phyloP scores from a whole-genome alignment of 2,888 invertebrate genomes.

The Spodoptera picta region DNA sequence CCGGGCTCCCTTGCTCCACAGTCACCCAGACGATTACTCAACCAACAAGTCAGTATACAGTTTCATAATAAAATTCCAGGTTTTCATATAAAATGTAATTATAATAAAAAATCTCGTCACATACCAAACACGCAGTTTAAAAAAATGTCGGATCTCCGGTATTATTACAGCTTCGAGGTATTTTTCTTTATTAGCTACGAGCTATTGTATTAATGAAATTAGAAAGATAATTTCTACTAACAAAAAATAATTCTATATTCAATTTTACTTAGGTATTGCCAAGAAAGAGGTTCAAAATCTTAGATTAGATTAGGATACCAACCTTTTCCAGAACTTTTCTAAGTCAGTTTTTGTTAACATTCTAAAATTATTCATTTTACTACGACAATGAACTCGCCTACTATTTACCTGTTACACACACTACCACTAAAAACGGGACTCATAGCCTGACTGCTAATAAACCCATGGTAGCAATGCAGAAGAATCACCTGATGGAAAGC shows the following conservation, averaged over 20 bases:
- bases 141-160: conserved; percentile 7
- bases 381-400: too few species aligned
- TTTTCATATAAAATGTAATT: conserved; percentile 15
- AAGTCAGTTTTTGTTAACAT: too few species aligned
- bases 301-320: not conserved
- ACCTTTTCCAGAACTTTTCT: too few species aligned
- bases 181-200: conserved; percentile 25
- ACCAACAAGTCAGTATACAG: too few species aligned
- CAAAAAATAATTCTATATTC: too few species aligned
- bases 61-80: not conserved
- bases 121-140: not conserved
- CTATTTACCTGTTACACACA: too few species aligned
- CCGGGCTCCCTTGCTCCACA: not conserved
- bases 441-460: too few species aligned
- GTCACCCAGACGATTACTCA: not conserved
- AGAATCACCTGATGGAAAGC: not conserved
- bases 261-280: too few species aligned
- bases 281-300: too few species aligned
- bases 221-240: not conserved
- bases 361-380: too few species aligned
- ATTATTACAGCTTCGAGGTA: conserved; percentile 19
- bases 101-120: conserved; percentile 3
- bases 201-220: conserved; percentile 21
- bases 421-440: too few species aligned
- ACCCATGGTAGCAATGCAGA: too few species aligned